Conservation (phyloP, 2,113 vertebrate species). For the Empidonax traillii region DNA sequence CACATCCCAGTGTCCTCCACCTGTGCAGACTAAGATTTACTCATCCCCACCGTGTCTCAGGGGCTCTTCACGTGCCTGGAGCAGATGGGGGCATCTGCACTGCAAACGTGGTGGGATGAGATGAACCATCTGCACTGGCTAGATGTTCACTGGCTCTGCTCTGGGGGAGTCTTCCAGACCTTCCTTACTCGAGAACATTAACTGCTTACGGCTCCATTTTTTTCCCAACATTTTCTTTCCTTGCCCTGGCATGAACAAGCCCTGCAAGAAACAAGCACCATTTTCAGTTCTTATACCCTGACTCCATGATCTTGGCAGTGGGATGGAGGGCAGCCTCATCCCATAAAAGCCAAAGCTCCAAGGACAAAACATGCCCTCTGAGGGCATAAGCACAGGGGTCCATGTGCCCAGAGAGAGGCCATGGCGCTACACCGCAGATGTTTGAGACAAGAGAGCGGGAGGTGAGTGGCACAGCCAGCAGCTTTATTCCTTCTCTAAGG, state of each 20-base stretch:
- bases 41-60: background rate
- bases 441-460: background rate
- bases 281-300: background rate
- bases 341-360: background rate
- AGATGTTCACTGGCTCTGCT: background rate
- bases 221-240: background rate
- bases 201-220: background rate
- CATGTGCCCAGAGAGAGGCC: background rate
- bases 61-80: background rate
- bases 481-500: background rate
- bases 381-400: background rate
- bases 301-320: background rate
- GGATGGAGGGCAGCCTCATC: background rate
- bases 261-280: background rate
- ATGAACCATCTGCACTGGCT: background rate
- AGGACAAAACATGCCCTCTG: background rate
- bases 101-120: background rate
- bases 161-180: background rate
- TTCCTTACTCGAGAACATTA: background rate
- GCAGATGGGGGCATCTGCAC: background rate
- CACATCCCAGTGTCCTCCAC: accelerated
- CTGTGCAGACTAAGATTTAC: background rate
- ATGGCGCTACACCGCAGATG: accelerated
- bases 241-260: background rate
- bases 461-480: background rate